Base-by-base conservation (phyloP, 2,888 invertebrate species). In the Microctonus hyperodae region DNA sequence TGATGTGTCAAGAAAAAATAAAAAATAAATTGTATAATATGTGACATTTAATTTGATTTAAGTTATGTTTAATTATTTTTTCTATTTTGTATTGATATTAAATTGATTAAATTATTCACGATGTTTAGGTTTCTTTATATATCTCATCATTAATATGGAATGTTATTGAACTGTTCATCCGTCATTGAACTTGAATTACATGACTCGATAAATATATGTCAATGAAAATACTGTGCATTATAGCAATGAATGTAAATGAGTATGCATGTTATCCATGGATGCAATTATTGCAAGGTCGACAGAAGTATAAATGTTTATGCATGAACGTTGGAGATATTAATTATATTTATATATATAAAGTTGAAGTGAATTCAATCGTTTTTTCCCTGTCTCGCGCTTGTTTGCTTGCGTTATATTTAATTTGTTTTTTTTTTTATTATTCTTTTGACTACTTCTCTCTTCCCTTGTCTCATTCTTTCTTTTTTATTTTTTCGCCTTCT, bases 1-100 rank as follows among this genome's bases (percentile, higher is more conserved):
- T 62, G 61, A 62, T 51, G 25, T 37, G 23, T 62, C 62, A n/a
- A 37, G n/a, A n/a, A n/a, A n/a, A 50, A 28, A 6, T 13, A 37
- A 37, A 13, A 37, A 13, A 37, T 44, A 44, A 48, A 23, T 44
- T 59, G 59, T 28, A 44, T n/a, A n/a, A n/a, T n/a, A 25, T 3
- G 48, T 9, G 59, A 59, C 28, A 59, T 59, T 59, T 44, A 56
- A 56, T 56, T 33, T 33, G n/a, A n/a, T n/a, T n/a, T n/a, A n/a
- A n/a, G n/a, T n/a, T n/a, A n/a, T n/a, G n/a, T n/a, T n/a, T n/a
- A n/a, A n/a, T n/a, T n/a, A n/a, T n/a, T n/a, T n/a, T n/a, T n/a
- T n/a, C n/a, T n/a, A n/a, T n/a, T n/a, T n/a, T n/a, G n/a, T n/a
- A n/a, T n/a, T n/a, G n/a, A n/a, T n/a, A n/a, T n/a, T n/a, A n/a